These are phyloP conservation scores for Metaphire vulgaris DNA, from an alignment of 1,140 invertebrate species.

Conservation along the genomic window DNA sequence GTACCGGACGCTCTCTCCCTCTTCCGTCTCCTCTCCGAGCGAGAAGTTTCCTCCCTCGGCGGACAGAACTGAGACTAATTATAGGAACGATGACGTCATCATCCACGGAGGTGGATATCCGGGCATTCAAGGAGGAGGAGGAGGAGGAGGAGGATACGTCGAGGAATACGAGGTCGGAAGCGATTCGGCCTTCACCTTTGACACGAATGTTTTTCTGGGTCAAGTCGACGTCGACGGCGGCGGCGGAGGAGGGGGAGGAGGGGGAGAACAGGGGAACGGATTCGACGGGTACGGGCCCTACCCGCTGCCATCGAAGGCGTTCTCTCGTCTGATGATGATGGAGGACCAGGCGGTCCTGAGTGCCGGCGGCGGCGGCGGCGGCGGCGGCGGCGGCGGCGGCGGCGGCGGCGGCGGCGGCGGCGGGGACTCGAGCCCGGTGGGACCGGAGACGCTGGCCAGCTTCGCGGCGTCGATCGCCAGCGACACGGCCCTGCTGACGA, in stretches of 20 bases:
- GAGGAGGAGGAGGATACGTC: background rate
- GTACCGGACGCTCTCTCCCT: background rate
- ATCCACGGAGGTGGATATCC: too few species aligned
- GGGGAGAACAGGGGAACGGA: background rate
- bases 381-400: too few species aligned
- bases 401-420: background rate
- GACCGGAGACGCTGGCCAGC: slow-evolving; percentile 37
- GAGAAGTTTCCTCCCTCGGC: background rate
- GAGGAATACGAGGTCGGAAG: background rate
- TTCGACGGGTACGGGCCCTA: background rate
- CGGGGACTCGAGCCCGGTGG: background rate
- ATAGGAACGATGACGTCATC: too few species aligned
- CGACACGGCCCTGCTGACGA: slow-evolving; percentile 48
- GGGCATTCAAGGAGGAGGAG: too few species aligned
- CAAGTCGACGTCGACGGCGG: too few species aligned
- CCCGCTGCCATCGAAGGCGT: background rate
- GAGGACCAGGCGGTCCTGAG: background rate
- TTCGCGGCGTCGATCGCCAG: slow-evolving; percentile 50
- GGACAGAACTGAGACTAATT: too few species aligned
- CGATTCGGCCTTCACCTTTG: background rate
- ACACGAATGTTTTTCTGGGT: too few species aligned
- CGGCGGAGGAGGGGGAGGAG: too few species aligned
- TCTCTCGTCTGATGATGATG: background rate
- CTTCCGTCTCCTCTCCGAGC: background rate
- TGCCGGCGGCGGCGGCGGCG: background rate